These are phyloP conservation scores for Eleginops maclovinus DNA, from an alignment of 2,113 vertebrate genomes.

Conservation along the genomic window DNA sequence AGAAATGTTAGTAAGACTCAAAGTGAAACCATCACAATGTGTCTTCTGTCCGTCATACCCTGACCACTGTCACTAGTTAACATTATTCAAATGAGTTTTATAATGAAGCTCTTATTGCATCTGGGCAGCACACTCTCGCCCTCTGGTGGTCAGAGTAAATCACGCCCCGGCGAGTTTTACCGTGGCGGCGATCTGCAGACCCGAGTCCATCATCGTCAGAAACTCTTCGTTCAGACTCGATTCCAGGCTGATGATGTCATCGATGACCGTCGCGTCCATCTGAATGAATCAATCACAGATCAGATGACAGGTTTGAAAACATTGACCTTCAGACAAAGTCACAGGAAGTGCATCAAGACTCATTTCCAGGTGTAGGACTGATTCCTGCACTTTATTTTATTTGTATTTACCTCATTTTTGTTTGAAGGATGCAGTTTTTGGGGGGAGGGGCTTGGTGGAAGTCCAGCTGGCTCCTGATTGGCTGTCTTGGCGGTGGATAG, in stretches of 20 bases:
- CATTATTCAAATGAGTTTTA: no score
- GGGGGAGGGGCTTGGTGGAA: slow-evolving; percentile 49
- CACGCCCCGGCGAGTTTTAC: slow-evolving; percentile 65
- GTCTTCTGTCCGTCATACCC: no score
- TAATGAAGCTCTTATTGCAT: no score
- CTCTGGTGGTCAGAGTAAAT: no score
- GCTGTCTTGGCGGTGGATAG: slow-evolving; percentile 87
- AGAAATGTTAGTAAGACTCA: no score
- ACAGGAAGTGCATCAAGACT: no score
- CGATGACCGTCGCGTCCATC: slow-evolving; percentile 89
- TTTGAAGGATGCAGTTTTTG: slow-evolving; percentile 63
- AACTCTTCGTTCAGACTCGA: slow-evolving; percentile 91
- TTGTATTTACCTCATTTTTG: slow-evolving; percentile 78
- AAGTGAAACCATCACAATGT: no score
- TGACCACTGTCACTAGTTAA: no score
- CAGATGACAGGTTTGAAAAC: background rate
- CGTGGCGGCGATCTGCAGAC: slow-evolving; percentile 87
- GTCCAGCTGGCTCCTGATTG: slow-evolving; percentile 74
- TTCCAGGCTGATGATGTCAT: slow-evolving; percentile 93
- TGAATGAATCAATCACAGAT: slow-evolving; percentile 64
- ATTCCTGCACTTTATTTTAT: background rate
- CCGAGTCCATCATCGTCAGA: slow-evolving; percentile 85
- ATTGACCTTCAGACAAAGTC: no score
- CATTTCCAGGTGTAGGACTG: no score
- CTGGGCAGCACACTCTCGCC: no score